These are phyloP conservation scores for Drosophila ananassae DNA, from an alignment of 1,140 invertebrate genomes.

Conservation along the genomic window DNA sequence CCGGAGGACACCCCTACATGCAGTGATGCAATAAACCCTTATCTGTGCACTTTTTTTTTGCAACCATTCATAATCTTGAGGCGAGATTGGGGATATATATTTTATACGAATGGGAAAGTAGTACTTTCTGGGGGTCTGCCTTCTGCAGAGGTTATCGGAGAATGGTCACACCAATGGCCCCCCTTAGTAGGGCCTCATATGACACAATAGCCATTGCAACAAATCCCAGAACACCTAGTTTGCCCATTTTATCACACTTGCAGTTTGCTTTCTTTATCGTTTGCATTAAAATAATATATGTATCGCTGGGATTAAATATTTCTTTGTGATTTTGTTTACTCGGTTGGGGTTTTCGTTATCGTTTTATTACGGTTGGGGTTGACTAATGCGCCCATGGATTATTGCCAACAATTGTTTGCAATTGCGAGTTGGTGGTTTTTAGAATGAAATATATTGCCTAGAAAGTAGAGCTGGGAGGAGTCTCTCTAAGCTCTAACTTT, in stretches of 20 bases:
- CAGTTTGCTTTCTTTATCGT: constrained; percentile 1
- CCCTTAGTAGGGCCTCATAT: too few species aligned
- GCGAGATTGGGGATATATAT: neutral
- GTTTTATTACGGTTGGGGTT: constrained; percentile 1
- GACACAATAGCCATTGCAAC: neutral
- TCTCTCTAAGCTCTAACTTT: too few species aligned
- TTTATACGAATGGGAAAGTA: neutral
- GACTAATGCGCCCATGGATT: constrained; percentile 3
- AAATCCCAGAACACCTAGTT: neutral
- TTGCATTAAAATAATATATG: constrained; percentile 9
- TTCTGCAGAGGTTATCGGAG: too few species aligned
- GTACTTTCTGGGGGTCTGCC: too few species aligned
- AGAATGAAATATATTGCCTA: neutral
- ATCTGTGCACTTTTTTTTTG: neutral
- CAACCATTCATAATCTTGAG: neutral
- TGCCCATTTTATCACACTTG: neutral
- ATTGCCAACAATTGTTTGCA: constrained; percentile 9
- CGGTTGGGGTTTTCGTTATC: constrained; percentile 5
- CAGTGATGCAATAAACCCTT: neutral
- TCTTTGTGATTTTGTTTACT: constrained; percentile 9
- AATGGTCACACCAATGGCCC: neutral
- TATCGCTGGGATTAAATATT: constrained; percentile 3
- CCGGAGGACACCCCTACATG: neutral
- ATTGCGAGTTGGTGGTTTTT: constrained; percentile 1
- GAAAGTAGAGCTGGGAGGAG: neutral